Conservation (phyloP, 2,113 vertebrate genomes). For the Oceanites oceanicus region DNA sequence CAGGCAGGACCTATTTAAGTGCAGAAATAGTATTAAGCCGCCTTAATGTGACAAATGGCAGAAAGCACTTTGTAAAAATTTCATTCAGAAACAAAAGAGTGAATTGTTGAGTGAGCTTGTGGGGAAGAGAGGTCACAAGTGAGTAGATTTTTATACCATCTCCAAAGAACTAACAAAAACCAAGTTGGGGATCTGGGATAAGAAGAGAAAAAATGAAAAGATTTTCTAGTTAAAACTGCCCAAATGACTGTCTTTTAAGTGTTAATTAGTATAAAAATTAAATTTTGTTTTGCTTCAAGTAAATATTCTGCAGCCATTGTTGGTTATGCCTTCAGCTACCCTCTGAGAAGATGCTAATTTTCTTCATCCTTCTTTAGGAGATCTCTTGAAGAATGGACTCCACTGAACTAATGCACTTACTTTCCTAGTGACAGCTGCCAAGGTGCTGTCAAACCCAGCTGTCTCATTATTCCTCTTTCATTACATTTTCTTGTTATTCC, state of each 20-base stretch:
- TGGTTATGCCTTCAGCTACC: conserved; percentile 20
- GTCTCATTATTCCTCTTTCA: conserved; percentile 54
- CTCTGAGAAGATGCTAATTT: conserved; percentile 47
- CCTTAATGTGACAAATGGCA: conserved; percentile 40
- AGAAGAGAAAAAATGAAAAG: neutral
- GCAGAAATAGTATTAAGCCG: conserved; percentile 8
- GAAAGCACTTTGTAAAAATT: conserved; percentile 24
- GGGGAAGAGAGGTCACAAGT: neutral
- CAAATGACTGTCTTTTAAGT: conserved; percentile 4
- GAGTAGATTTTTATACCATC: neutral
- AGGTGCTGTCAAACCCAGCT: conserved; percentile 60
- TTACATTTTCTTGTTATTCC: conserved; percentile 61
- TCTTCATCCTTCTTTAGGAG: conserved; percentile 41
- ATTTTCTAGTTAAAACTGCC: neutral
- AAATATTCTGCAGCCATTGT: neutral
- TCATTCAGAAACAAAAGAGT: neutral
- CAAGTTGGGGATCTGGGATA: neutral
- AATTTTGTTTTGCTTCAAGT: conserved; percentile 31
- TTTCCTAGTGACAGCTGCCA: conserved; percentile 65
- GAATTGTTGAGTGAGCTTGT: neutral
- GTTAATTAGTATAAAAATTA: conserved; percentile 45
- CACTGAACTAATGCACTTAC: conserved; percentile 25
- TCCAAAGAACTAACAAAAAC: neutral
- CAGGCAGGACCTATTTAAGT: conserved; percentile 20
- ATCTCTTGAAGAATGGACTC: neutral